Conservation (phyloP, 2,888 invertebrate species). For the Hypomecis punctinalis region DNA sequence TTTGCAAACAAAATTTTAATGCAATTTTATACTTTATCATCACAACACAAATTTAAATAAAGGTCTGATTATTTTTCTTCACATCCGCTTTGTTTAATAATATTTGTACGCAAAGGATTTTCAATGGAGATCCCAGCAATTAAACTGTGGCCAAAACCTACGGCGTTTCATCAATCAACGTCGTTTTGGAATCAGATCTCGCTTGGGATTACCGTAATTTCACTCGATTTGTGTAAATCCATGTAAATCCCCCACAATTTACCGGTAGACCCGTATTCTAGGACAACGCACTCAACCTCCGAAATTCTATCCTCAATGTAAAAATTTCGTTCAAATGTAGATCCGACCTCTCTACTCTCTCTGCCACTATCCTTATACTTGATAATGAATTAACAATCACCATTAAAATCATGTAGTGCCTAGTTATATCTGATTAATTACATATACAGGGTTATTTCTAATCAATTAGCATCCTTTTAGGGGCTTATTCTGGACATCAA, state of each 20-base stretch:
- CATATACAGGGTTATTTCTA: too few species aligned
- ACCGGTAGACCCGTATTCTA: slow-evolving; percentile 21
- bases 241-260: slow-evolving; percentile 39
- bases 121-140: slow-evolving; percentile 26
- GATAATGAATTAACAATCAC: too few species aligned
- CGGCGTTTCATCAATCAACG: slow-evolving; percentile 48
- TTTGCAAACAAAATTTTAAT: too few species aligned
- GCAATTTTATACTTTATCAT: too few species aligned
- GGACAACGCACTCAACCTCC: neutral
- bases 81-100: too few species aligned
- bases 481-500: too few species aligned
- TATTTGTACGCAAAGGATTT: neutral
- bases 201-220: slow-evolving; percentile 42
- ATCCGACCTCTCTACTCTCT: too few species aligned
- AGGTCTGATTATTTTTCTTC: neutral
- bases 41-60: too few species aligned
- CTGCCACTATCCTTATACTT: too few species aligned
- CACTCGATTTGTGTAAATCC: slow-evolving; percentile 38
- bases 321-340: neutral
- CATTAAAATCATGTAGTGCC: too few species aligned
- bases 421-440: too few species aligned
- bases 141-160: slow-evolving; percentile 32
- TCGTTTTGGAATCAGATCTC: slow-evolving; percentile 46
- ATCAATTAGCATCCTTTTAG: too few species aligned
- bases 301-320: neutral